These are phyloP conservation scores for Clitarchus hookeri DNA, from an alignment of 2,888 invertebrate genomes.

Conservation along the genomic window DNA sequence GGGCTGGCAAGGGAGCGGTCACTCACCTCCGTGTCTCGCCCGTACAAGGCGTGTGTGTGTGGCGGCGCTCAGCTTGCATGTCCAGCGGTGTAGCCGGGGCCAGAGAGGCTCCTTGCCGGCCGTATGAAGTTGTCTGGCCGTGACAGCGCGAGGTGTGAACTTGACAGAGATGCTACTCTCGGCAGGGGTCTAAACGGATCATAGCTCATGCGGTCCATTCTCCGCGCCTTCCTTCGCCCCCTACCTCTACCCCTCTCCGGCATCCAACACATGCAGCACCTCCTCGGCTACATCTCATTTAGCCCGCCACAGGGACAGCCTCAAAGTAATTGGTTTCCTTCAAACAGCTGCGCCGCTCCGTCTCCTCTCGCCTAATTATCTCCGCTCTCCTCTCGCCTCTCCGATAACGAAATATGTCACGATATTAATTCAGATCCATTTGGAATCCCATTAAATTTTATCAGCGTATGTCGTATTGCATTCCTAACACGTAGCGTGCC, in stretches of 20 bases:
- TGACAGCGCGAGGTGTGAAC: conserved; percentile 2
- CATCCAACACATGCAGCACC: no score
- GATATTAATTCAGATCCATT: conserved; percentile 8
- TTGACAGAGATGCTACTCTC: conserved; percentile 14
- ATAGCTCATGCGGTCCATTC: conserved; percentile 14
- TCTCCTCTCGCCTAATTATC: not conserved
- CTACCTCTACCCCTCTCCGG: not conserved
- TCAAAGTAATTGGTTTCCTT: not conserved
- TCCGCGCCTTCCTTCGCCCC: not conserved
- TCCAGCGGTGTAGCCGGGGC: not conserved
- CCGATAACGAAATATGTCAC: conserved; percentile 2
- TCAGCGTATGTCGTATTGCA: not conserved
- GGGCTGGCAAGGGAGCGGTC: no score
- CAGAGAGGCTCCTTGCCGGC: not conserved
- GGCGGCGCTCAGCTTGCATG: not conserved
- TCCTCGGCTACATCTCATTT: not conserved
- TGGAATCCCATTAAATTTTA: conserved; percentile 9
- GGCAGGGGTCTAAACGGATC: conserved; percentile 14
- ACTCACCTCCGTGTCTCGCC: no score
- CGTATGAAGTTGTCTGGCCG: not conserved
- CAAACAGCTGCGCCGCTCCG: conserved; percentile 7
- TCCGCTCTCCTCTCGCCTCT: not conserved
- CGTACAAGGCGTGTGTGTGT: no score
- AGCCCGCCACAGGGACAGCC: not conserved
- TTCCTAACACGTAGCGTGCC: not conserved